Evolutionary conservation across 2,888 invertebrate species (phyloP), one percentile per base, ranked within the genome.

Genomic region (Venusia cambrica): DNA sequence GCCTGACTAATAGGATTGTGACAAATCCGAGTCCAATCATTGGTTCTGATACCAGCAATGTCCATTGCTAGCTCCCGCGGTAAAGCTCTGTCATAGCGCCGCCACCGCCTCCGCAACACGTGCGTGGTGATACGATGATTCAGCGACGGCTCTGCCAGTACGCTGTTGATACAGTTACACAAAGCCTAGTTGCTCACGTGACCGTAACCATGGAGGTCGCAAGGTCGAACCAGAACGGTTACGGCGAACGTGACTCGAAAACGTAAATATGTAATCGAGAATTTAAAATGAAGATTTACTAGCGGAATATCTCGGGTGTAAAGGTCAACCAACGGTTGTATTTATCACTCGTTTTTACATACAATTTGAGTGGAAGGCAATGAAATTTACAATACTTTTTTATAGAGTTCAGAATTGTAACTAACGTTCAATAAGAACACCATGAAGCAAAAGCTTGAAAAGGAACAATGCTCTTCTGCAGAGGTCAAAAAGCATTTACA

Each of bases 231-330:
- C 27, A 40, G 24, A 27, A 20, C 12, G 6, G 22, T 43, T 31
- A 44, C 29, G 25, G 15, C 29, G 47, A 50, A 44, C 38, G 45
- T 56, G 39, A 46, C 39, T 48, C 27, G 5, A 19, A 28, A 26
- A 18, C 5, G 7, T 30, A 25, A 30, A 18, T 32, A 22, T 6
- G 18, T 15, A 18, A 27, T 22, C 17, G 10, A 14, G 20, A 18
- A n/a, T 20, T 27, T 21, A 32, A 17, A 15, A 31, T 2, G 11
- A 16, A 10, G 18, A 19, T 28, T 30, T 25, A 12, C 9, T 16
- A n/a, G 4, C 17, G 4, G 10, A 12, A 32, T 17, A 20, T 18
- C 26, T 14, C 6, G 9, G 38, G 22, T 38, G 2, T 8, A 32
- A 10, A 32, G 22, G 27, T 38, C 19, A 19, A 14, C 4, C 19